phyloP scores from a whole-genome alignment of 2,113 vertebrate genomes.

The Probosciger aterrimus region DNA sequence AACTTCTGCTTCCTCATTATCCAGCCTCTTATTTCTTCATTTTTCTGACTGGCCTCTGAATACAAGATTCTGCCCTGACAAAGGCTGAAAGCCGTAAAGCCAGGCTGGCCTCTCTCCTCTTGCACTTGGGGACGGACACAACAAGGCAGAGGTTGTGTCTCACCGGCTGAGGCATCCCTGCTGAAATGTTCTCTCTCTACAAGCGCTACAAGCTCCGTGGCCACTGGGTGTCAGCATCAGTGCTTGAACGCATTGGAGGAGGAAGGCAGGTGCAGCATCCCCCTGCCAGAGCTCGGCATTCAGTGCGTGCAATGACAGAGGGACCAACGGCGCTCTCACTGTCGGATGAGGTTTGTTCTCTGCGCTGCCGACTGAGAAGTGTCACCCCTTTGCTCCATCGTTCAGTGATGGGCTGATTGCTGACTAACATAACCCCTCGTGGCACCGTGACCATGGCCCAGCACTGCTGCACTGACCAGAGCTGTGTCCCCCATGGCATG shows the following conservation, averaged over 20 bases:
- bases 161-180: background rate
- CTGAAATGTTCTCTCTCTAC: background rate
- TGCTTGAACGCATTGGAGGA: background rate
- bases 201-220: background rate
- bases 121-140: background rate
- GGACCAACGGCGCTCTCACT: background rate
- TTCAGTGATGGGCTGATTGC: background rate
- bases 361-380: background rate
- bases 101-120: background rate
- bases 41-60: background rate
- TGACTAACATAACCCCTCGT: fast-evolving
- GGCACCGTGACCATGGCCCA: fast-evolving
- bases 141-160: background rate
- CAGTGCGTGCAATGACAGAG: background rate
- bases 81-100: background rate
- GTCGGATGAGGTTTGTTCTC: background rate
- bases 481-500: fast-evolving
- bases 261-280: background rate
- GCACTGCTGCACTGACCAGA: fast-evolving
- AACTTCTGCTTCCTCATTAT: background rate
- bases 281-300: background rate
- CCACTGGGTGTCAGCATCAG: conserved; percentile 56
- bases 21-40: background rate
- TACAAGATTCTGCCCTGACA: background rate
- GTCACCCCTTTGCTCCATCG: background rate